A percentile compares a stretch with the other conserved stretches of the same genome.
These are phyloP conservation scores for Cacoxenus indagator DNA, from an alignment of 2,888 invertebrate species.

Conservation along the genomic window DNA sequence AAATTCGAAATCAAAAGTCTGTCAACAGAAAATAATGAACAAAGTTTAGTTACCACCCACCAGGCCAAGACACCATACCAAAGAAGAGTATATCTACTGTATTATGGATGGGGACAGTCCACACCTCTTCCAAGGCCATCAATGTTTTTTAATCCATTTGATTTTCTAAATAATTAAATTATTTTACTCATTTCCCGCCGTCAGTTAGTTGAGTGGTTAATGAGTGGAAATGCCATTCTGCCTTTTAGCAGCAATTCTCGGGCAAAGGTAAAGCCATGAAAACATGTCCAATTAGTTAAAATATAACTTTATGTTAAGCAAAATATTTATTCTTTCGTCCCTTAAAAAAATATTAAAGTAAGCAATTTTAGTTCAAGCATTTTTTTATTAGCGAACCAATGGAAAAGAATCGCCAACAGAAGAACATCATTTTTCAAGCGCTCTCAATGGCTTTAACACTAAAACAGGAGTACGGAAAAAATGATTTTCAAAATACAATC, in stretches of 20 bases:
- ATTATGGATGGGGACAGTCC: no score
- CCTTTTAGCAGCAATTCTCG: neutral
- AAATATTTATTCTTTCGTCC: no score
- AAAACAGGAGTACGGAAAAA: neutral
- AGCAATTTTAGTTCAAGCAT: no score
- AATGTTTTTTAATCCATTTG: neutral
- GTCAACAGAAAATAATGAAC: no score
- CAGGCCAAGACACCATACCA: no score
- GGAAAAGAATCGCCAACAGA: neutral
- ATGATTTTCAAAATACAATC: neutral
- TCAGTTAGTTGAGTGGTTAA: neutral
- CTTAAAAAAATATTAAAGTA: neutral
- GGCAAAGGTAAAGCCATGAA: neutral
- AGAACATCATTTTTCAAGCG: constrained; percentile 5
- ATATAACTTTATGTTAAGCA: neutral
- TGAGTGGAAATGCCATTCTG: neutral
- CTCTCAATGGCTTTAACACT: constrained; percentile 3
- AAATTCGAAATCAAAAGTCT: no score
- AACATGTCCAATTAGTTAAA: neutral
- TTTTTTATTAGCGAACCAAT: neutral
- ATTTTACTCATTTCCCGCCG: neutral
- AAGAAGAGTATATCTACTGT: no score
- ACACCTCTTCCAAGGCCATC: no score
- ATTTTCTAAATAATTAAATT: neutral
- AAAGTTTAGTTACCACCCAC: no score